Conservation (phyloP, 2,888 invertebrate genomes). For the Pyrocoelia pectoralis region DNA sequence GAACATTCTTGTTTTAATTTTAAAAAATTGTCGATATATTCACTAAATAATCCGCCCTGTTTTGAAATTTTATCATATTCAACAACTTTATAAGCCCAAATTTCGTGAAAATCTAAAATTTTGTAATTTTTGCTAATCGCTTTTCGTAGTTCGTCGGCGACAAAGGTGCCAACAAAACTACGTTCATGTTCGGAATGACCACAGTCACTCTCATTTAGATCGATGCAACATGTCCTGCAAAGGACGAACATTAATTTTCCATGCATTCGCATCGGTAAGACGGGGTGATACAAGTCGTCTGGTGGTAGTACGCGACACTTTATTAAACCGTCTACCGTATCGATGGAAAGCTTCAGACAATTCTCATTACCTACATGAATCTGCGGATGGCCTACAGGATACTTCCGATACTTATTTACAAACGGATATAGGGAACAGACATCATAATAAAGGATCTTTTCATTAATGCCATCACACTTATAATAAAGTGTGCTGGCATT, state of each 20-base stretch:
- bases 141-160: too few relatives aligned
- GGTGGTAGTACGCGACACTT: conserved; percentile 5
- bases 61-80: too few relatives aligned
- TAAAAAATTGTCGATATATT: too few relatives aligned
- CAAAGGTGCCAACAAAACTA: too few relatives aligned
- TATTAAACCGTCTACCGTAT: neutral
- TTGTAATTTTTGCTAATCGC: too few relatives aligned
- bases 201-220: too few relatives aligned
- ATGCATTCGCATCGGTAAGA: neutral
- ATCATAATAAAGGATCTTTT: conserved; percentile 44
- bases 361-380: conserved; percentile 37
- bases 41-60: too few relatives aligned
- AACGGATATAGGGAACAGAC: conserved; percentile 47
- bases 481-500: conserved; percentile 34
- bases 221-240: too few relatives aligned
- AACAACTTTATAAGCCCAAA: too few relatives aligned
- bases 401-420: conserved; percentile 44
- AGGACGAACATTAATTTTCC: neutral
- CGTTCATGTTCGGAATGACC: too few relatives aligned
- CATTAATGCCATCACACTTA: conserved; percentile 32
- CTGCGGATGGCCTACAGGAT: conserved; percentile 46
- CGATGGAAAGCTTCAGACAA: conserved; percentile 33
- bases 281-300: conserved; percentile 4
- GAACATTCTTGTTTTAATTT: too few relatives aligned
- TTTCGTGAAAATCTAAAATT: too few relatives aligned